A percentile compares a stretch with the other conserved stretches of the same genome.
These are phyloP conservation scores for Phataginus tricuspis DNA, from an alignment of 2,797 vertebrate species.

Conservation along the genomic window DNA sequence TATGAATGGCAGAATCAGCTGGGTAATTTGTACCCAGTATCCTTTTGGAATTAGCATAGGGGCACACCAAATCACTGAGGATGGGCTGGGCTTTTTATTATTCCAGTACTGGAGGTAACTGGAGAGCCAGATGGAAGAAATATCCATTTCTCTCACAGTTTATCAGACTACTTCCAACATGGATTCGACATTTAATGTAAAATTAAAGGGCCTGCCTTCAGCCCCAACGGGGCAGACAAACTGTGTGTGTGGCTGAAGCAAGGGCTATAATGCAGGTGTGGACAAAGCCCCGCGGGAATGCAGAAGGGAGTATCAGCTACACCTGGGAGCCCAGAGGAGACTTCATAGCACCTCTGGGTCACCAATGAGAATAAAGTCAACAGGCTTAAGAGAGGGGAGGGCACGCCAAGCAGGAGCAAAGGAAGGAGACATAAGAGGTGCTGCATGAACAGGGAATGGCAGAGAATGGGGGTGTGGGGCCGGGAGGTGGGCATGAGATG, in stretches of 20 bases:
- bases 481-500: neutral
- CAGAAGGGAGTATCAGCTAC: neutral
- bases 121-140: neutral
- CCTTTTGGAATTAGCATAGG: neutral
- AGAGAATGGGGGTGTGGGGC: neutral
- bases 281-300: neutral
- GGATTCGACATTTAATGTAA: neutral
- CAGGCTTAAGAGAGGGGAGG: neutral
- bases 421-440: neutral
- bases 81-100: neutral
- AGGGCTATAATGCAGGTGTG: neutral
- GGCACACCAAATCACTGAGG: neutral
- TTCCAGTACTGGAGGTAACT: neutral
- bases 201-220: neutral
- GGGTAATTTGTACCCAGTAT: neutral
- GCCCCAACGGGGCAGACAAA: neutral
- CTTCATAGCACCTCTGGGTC: neutral
- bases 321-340: neutral
- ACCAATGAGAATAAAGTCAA: neutral
- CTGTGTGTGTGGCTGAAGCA: neutral
- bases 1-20: neutral
- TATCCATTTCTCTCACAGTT: neutral
- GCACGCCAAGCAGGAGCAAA: neutral
- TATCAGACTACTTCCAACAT: neutral
- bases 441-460: neutral